Percentiles rank a stretch among this genome's conserved stretches.
phyloP scores from a whole-genome alignment of 2,888 invertebrate species.

The Cyrtodaria siliqua region DNA sequence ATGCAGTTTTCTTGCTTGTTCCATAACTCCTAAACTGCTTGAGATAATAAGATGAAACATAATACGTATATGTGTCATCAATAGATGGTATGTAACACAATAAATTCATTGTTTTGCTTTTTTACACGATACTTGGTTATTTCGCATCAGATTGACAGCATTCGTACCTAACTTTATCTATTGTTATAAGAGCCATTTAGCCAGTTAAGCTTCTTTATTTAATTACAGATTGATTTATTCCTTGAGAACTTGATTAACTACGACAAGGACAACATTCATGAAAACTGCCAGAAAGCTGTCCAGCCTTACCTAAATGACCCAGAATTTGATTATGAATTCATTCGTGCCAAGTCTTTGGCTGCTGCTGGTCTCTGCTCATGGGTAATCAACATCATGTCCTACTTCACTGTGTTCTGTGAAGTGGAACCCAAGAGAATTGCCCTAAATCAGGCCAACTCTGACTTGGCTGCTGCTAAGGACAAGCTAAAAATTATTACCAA shows the following conservation, averaged over 20 bases:
- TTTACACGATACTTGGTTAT: no score
- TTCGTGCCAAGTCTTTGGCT: slow-evolving; percentile 95
- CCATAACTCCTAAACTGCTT: no score
- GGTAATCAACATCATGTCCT: slow-evolving; percentile 98
- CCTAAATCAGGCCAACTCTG: slow-evolving; percentile 95
- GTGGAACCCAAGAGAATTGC: slow-evolving; percentile 98
- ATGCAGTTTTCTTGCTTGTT: no score
- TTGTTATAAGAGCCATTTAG: no score
- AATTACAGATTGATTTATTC: slow-evolving; percentile 89
- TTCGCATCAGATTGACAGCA: no score
- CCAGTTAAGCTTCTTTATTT: no score
- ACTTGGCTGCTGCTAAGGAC: slow-evolving; percentile 95
- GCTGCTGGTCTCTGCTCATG: slow-evolving; percentile 98
- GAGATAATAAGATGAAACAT: no score
- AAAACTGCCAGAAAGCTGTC: slow-evolving; percentile 96
- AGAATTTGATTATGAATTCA: slow-evolving; percentile 97
- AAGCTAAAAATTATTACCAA: slow-evolving; percentile 94
- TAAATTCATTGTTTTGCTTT: no score
- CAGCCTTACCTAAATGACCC: slow-evolving; percentile 96
- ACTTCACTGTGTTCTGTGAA: slow-evolving; percentile 97
- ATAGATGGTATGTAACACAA: no score
- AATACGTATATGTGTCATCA: no score
- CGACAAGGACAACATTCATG: slow-evolving; percentile 98
- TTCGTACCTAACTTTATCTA: no score
- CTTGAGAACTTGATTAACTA: slow-evolving; percentile 95